Conservation (phyloP, 1,140 invertebrate genomes). For the Heliconius himera region DNA sequence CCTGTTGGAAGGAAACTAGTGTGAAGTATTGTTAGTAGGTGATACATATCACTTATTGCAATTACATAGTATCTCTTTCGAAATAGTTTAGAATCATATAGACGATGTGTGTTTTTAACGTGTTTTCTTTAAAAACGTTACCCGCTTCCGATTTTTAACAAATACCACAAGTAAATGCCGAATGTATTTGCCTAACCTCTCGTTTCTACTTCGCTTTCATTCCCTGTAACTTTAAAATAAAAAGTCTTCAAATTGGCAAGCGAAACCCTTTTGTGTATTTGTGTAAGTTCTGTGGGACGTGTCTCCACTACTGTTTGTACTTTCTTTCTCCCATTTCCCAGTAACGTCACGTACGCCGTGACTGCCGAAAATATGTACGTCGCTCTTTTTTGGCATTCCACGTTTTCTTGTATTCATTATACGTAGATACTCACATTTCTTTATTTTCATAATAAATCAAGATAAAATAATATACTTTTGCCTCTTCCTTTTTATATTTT, state of each 20-base stretch:
- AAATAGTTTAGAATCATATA: too few species aligned
- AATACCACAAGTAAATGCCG: too few species aligned
- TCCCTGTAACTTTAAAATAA: not conserved
- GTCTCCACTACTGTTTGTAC: not conserved
- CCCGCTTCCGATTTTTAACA: too few species aligned
- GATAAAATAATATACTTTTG: not conserved
- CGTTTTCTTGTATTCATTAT: constrained; percentile 21
- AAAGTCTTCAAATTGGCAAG: constrained; percentile 14
- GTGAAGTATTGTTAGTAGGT: too few species aligned
- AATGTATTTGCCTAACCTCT: too few species aligned
- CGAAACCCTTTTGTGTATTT: constrained; percentile 25
- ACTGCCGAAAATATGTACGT: constrained; percentile 25
- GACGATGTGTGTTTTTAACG: too few species aligned
- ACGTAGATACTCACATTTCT: constrained; percentile 8
- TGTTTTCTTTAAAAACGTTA: too few species aligned
- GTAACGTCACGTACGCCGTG: constrained; percentile 22
- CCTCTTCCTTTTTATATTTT: not conserved
- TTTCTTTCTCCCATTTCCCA: constrained; percentile 19
- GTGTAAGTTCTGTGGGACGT: constrained; percentile 26
- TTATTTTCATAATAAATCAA: constrained; percentile 13
- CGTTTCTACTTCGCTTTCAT: not conserved
- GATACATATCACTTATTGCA: too few species aligned
- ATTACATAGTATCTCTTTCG: too few species aligned
- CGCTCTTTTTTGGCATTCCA: constrained; percentile 22
- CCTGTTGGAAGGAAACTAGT: too few species aligned